Evolutionary conservation across 1,140 invertebrate genomes (phyloP).

Genomic region (Cyclina sinensis): DNA sequence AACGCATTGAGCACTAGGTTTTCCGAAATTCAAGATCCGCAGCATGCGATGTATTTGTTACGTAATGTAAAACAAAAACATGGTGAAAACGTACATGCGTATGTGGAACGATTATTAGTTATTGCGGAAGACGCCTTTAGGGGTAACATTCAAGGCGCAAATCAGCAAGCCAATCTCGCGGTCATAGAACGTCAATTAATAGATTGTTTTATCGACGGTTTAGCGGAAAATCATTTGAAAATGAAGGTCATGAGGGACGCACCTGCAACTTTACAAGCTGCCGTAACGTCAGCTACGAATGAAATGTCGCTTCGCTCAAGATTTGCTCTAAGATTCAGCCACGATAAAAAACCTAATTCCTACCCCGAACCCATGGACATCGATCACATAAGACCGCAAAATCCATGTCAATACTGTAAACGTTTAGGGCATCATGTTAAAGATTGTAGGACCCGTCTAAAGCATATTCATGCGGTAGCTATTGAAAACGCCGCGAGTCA

Average conservation of each 20-base stretch:
- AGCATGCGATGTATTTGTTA: constrained; percentile 30
- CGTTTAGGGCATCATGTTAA: not conserved
- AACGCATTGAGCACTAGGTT: no score
- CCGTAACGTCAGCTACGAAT: not conserved
- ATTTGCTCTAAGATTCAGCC: constrained; percentile 12
- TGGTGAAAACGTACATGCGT: not conserved
- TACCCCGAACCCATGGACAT: not conserved
- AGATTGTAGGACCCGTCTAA: not conserved
- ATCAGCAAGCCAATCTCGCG: no score
- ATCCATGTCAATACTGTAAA: not conserved
- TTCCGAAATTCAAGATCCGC: constrained; percentile 15
- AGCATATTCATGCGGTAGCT: not conserved
- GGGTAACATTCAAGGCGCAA: not conserved
- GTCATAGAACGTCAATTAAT: constrained; percentile 20
- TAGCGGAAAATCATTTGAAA: constrained; percentile 22
- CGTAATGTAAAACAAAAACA: constrained; percentile 3
- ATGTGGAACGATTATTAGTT: not conserved
- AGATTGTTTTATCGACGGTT: constrained; percentile 30
- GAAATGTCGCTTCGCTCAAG: not conserved
- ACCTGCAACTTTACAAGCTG: not conserved
- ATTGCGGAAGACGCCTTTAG: not conserved
- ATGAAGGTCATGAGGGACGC: constrained; percentile 30
- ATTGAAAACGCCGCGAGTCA: no score
- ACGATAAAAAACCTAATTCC: not conserved
- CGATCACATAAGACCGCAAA: not conserved